Evolutionary conservation across 2,888 invertebrate genomes (phyloP).

Genomic region (Drosophila cracens): DNA sequence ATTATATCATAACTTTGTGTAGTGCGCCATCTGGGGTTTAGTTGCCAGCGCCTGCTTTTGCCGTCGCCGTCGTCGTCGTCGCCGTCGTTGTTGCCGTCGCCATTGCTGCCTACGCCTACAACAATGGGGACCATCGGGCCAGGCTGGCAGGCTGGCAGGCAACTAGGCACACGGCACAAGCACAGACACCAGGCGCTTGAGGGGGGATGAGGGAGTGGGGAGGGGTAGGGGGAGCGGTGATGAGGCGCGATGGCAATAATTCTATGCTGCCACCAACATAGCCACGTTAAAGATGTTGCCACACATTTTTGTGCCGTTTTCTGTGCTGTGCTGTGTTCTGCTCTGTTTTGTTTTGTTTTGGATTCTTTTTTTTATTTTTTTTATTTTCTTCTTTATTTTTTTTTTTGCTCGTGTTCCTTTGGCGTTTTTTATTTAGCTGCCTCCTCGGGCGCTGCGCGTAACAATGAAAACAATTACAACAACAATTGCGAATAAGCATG

Average conservation of each 20-base stretch:
- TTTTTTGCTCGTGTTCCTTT: conserved; percentile 2
- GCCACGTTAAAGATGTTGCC: conserved; percentile 81
- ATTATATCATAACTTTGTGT: conserved; percentile 81
- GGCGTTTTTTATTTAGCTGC: conserved; percentile 31
- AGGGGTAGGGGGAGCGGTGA: not conserved
- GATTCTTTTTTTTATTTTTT: conserved; percentile 17
- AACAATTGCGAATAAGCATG: conserved; percentile 83
- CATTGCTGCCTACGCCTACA: conserved; percentile 72
- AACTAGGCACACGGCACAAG: conserved; percentile 29
- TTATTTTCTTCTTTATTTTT: conserved; percentile 5
- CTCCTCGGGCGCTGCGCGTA: conserved; percentile 51
- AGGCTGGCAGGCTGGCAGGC: conserved; percentile 12
- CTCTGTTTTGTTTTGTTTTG: conserved; percentile 41
- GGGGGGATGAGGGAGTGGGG: not conserved
- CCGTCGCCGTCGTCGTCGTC: conserved; percentile 1
- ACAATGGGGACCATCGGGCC: conserved; percentile 52
- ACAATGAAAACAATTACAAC: conserved; percentile 83
- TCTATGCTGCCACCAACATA: conserved; percentile 76
- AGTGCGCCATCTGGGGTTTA: conserved; percentile 84
- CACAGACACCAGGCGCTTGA: conserved; percentile 4
- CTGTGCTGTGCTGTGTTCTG: conserved; percentile 25
- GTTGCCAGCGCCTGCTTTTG: conserved; percentile 73
- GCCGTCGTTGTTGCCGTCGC: not conserved
- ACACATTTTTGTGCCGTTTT: conserved; percentile 72
- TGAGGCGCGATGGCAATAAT: conserved; percentile 67